These are phyloP conservation scores for Phyllotreta striolata DNA, from an alignment of 2,888 invertebrate genomes.

Conservation along the genomic window DNA sequence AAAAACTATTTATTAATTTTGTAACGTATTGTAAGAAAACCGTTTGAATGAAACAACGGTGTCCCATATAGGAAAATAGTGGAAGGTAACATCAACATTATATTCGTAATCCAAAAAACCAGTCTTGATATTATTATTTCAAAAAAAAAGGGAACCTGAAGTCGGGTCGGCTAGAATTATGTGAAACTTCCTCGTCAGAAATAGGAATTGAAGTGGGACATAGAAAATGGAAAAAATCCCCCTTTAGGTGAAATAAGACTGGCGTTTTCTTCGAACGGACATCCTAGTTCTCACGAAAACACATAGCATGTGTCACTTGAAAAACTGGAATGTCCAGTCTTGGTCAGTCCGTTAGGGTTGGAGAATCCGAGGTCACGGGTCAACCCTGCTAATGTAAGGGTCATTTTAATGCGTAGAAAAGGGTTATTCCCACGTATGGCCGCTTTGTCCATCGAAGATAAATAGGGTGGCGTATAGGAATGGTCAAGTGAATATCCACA, in stretches of 20 bases:
- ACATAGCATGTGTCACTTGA: constrained; percentile 51
- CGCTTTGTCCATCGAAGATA: constrained; percentile 50
- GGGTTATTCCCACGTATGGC: constrained; percentile 55
- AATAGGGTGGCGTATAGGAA: constrained; percentile 52
- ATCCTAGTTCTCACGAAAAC: constrained; percentile 52
- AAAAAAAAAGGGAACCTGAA: constrained; percentile 14
- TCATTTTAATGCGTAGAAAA: constrained; percentile 50
- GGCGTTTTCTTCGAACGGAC: constrained; percentile 44
- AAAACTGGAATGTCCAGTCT: constrained; percentile 58
- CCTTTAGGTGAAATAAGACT: constrained; percentile 29
- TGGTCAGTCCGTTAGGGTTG: constrained; percentile 59
- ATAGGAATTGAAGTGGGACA: constrained; percentile 33
- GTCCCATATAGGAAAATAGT: constrained; percentile 6
- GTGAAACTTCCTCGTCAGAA: constrained; percentile 37
- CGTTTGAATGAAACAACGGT: constrained; percentile 5
- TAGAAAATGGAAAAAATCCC: constrained; percentile 36
- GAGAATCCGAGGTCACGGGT: constrained; percentile 49
- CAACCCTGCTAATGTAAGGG: constrained; percentile 51
- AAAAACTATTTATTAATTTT: too few relatives aligned
- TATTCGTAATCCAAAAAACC: constrained; percentile 32
- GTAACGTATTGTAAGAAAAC: constrained; percentile 11
- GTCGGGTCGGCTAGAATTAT: constrained; percentile 30
- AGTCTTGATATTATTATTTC: constrained; percentile 25
- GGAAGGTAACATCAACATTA: constrained; percentile 17
- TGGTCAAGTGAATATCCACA: constrained; percentile 55